Base-by-base conservation (phyloP, 2,113 vertebrate species). In the Steatornis caripensis region DNA sequence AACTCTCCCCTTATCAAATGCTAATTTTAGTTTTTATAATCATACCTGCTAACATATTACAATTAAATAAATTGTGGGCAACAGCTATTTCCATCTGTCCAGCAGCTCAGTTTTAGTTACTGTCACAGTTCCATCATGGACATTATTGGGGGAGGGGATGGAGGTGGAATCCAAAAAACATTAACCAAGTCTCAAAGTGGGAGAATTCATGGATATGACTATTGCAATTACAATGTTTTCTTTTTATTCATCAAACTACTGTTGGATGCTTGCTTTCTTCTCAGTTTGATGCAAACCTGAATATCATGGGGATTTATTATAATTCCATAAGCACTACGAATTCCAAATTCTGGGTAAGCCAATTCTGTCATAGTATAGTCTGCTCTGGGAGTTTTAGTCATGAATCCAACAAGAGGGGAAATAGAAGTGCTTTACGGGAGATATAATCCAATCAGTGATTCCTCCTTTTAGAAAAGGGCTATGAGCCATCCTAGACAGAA, bases 131-230 rank as follows among this genome's bases (percentile, higher is more conserved):
- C 43, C 23, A 36, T 26, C 29, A 49, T 9, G 10, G 11, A 71
- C 37, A 16, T 80, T 15, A n/a, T 0, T 39, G 19, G 16, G n/a
- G 24, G n/a, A n/a, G n/a, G n/a, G n/a, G 5, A 10, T 20, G 30
- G 13, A 36, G 9, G 4, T 1, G 24, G 11, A 2, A 26, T 23
- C 19, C 37, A n/a, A n/a, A n/a, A n/a, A n/a, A n/a, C n/a, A n/a
- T 69, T 69, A 58, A 80, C 7, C 22, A 36, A 46, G 13, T 26
- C 45, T 66, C 11, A 62, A 41, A 70, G 34, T 21, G 27, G 18
- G 8, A 62, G 8, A 37, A 65, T 61, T 72, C 7, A 30, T 46
- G 30, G 21, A 19, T 55, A 48, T 8, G 7, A 48, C 14, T 82
- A 15, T 29, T 48, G 18, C 19, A 66, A 34, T 64, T 62, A 43